A percentile compares a stretch with the other conserved stretches of the same genome.
Conservation (phyloP, 2,113 vertebrate genomes). For the Saccopteryx bilineata region DNA sequence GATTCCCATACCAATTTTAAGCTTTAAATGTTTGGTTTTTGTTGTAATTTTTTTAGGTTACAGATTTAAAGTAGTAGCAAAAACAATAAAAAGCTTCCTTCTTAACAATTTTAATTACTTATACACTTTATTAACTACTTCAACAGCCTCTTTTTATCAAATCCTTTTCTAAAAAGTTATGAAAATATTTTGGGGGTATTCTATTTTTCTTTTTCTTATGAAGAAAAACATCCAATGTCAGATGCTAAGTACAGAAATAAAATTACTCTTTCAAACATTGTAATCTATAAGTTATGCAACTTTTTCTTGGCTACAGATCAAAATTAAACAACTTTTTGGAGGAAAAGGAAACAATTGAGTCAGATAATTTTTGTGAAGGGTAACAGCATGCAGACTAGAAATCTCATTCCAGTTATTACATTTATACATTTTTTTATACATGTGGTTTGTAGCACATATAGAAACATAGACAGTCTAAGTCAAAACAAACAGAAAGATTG, state of each 20-base stretch:
- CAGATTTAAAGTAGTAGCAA: constrained; percentile 17
- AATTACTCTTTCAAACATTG: neutral
- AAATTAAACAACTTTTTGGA: constrained; percentile 14
- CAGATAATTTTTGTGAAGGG: neutral
- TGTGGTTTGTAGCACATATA: neutral
- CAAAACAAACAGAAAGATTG: neutral
- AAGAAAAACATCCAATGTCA: constrained; percentile 1
- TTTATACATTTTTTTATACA: neutral
- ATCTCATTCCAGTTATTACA: constrained; percentile 3
- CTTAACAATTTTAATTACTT: neutral
- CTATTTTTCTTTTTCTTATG: neutral
- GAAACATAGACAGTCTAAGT: neutral
- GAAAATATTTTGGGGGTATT: neutral
- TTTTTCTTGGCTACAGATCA: neutral
- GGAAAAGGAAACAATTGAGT: neutral
- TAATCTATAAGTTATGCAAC: neutral
- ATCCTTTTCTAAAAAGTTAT: neutral
- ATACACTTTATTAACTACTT: neutral
- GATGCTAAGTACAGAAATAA: constrained; percentile 10
- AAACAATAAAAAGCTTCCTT: constrained; percentile 25
- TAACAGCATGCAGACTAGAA: neutral
- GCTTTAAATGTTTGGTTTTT: neutral
- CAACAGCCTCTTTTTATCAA: neutral
- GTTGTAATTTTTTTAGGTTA: neutral
- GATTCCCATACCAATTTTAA: constrained; percentile 39